phyloP scores from a whole-genome alignment of 2,888 invertebrate genomes.

The Synanthedon andrenaeformis region DNA sequence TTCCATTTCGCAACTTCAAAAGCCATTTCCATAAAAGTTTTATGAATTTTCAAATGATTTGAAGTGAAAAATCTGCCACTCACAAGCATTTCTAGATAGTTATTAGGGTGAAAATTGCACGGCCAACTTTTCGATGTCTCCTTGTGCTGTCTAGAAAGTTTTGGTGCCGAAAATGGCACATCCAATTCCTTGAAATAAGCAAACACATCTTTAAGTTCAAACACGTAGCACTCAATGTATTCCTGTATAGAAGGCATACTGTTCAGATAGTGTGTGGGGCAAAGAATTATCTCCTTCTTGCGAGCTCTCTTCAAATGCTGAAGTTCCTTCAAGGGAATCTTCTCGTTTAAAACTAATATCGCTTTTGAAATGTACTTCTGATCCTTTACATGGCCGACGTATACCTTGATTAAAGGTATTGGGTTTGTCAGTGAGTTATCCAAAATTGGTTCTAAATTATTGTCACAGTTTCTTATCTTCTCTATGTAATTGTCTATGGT shows the following conservation, averaged over 20 bases:
- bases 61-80: constrained; percentile 72
- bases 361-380: constrained; percentile 73
- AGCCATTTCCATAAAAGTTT: constrained; percentile 69
- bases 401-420: constrained; percentile 67
- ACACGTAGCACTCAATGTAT: constrained; percentile 44
- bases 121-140: constrained; percentile 78
- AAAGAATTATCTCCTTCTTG: constrained; percentile 70
- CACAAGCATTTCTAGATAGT: constrained; percentile 76
- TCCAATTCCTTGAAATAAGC: constrained; percentile 61
- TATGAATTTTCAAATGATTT: constrained; percentile 66
- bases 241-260: constrained; percentile 36
- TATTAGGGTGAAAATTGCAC: constrained; percentile 85
- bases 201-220: constrained; percentile 57
- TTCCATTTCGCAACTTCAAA: constrained; percentile 63
- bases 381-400: constrained; percentile 71
- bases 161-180: constrained; percentile 74
- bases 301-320: constrained; percentile 81
- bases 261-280: constrained; percentile 32
- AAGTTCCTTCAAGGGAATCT: constrained; percentile 71
- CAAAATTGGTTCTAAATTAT: constrained; percentile 62
- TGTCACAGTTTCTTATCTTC: constrained; percentile 21
- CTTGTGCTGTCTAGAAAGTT: constrained; percentile 75
- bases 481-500: constrained; percentile 26
- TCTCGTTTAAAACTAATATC: constrained; percentile 70
- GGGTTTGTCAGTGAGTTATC: constrained; percentile 61